Conservation (phyloP, 2,888 invertebrate genomes). For the Psylliodes chrysocephalus region DNA sequence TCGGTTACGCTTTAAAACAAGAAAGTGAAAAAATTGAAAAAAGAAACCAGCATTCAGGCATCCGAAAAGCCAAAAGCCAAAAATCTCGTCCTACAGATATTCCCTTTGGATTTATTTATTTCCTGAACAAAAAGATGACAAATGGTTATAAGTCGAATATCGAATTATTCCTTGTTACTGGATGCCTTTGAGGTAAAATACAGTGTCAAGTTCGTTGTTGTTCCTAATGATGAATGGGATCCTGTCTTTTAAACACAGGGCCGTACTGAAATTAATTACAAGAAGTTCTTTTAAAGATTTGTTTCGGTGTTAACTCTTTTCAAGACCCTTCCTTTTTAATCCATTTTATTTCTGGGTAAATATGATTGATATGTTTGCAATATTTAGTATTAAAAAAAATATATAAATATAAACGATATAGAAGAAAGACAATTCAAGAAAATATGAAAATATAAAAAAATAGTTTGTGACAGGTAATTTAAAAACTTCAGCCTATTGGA, state of each 20-base stretch:
- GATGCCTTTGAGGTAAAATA: constrained; percentile 52
- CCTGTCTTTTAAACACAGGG: constrained; percentile 33
- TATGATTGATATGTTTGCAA: no score
- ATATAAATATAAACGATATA: no score
- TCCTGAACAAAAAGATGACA: constrained; percentile 51
- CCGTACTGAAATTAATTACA: constrained; percentile 1
- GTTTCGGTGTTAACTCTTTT: no score
- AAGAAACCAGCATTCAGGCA: not conserved
- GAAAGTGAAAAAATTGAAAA: constrained; percentile 15
- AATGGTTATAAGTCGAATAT: constrained; percentile 52
- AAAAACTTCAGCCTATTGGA: no score
- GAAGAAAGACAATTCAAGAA: no score
- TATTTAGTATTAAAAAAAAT: no score
- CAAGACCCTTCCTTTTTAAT: no score
- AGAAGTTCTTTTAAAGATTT: no score
- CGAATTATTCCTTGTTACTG: constrained; percentile 54
- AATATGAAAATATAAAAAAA: no score
- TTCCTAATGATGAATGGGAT: constrained; percentile 48
- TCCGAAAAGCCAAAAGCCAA: constrained; percentile 19
- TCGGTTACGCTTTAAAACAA: constrained; percentile 9
- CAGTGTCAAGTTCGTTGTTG: constrained; percentile 49
- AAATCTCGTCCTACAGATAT: constrained; percentile 28
- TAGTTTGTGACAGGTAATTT: no score
- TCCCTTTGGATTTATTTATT: constrained; percentile 37
- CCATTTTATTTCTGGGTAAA: no score